Evolutionary conservation across 2,797 vertebrate genomes (phyloP).

Genomic region (Chanos chanos): DNA sequence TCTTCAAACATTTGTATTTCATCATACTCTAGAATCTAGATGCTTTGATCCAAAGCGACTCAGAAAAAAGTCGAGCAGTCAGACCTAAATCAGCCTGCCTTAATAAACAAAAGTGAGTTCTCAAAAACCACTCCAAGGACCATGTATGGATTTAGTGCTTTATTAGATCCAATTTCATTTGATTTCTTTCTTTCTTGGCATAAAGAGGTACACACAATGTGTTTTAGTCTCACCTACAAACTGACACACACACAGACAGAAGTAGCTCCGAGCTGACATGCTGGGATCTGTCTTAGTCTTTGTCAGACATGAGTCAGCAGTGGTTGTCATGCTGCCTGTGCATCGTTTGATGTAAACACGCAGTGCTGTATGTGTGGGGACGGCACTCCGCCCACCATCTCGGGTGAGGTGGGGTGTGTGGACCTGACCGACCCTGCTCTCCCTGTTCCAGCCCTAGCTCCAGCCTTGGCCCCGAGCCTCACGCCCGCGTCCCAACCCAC

Average conservation of each 20-base stretch:
- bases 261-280: background rate
- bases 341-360: constrained; percentile 19
- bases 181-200: background rate
- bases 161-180: too few relatives aligned
- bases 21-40: too few relatives aligned
- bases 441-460: constrained; percentile 53
- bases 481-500: constrained; percentile 90
- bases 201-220: too few relatives aligned
- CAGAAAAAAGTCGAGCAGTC: too few relatives aligned
- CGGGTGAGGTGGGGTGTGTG: constrained; percentile 49
- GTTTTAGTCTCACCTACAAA: background rate
- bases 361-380: constrained; percentile 72
- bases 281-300: background rate
- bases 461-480: constrained; percentile 87
- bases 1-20: too few relatives aligned
- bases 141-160: too few relatives aligned
- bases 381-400: constrained; percentile 63
- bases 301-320: background rate
- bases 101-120: too few relatives aligned
- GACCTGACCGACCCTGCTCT: constrained; percentile 48
- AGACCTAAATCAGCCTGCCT: too few relatives aligned
- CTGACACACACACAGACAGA: background rate
- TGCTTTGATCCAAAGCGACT: too few relatives aligned
- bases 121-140: too few relatives aligned
- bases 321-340: background rate